These are phyloP conservation scores for Myotis findleyi DNA, from an alignment of 2,797 vertebrate species.

Conservation along the genomic window DNA sequence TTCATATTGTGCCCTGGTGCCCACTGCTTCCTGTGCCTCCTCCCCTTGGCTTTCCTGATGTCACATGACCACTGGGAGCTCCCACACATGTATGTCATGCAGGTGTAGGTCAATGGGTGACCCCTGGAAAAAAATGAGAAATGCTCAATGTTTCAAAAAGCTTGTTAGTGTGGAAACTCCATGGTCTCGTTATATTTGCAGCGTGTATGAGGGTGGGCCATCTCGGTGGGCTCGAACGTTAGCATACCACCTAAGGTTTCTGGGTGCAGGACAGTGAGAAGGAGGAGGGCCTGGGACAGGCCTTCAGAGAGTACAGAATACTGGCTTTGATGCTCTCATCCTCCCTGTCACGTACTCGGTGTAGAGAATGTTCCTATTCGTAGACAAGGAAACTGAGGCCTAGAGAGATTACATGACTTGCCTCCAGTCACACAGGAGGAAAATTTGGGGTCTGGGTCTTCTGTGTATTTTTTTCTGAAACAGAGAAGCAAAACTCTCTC, in stretches of 20 bases:
- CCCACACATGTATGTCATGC: not conserved
- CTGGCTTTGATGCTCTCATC: not conserved
- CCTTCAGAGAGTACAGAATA: not conserved
- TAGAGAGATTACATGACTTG: not conserved
- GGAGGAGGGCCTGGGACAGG: not conserved
- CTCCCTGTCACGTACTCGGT: not conserved
- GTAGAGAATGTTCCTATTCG: not conserved
- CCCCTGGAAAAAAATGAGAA: not conserved
- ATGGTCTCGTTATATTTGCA: not conserved
- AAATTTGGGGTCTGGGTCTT: not conserved
- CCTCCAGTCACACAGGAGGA: not conserved
- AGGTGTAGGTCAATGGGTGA: not conserved
- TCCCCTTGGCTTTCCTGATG: not conserved
- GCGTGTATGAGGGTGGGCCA: too few relatives aligned
- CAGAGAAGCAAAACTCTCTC: not conserved
- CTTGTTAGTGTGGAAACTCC: not conserved
- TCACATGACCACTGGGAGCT: not conserved
- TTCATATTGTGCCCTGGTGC: not conserved
- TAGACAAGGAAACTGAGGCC: not conserved
- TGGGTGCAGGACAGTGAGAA: too few relatives aligned
- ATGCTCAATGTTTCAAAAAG: not conserved
- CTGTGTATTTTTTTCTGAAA: constrained; percentile 6
- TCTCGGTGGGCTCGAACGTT: not conserved
- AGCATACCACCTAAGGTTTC: not conserved
- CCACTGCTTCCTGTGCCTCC: not conserved